Conservation (phyloP, 1,140 invertebrate species). For the Cherax destructor region DNA sequence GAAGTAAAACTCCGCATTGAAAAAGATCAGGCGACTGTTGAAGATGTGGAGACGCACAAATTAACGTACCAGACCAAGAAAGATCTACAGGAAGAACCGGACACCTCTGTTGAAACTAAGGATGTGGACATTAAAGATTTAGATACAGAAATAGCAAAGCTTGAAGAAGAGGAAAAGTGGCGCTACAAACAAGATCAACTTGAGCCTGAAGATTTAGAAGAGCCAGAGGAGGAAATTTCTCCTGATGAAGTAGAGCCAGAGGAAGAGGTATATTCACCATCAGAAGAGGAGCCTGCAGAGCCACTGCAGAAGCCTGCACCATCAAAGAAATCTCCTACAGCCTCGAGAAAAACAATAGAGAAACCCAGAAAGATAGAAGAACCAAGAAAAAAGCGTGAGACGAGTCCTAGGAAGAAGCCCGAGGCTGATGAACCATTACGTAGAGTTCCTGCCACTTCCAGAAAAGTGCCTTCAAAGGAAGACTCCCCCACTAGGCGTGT, state of each 20-base stretch:
- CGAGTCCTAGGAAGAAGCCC: constrained; percentile 41
- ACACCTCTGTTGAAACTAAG: neutral
- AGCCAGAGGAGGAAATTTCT: constrained; percentile 16
- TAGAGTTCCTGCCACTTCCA: constrained; percentile 6
- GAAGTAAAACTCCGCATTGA: constrained; percentile 47
- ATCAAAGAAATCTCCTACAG: constrained; percentile 12
- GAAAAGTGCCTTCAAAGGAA: constrained; percentile 13
- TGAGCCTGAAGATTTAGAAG: constrained; percentile 23
- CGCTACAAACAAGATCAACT: neutral
- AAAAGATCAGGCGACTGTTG: constrained; percentile 22
- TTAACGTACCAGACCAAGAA: constrained; percentile 24
- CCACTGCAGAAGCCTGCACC: constrained; percentile 5
- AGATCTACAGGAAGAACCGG: neutral
- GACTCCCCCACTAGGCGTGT: constrained; percentile 33
- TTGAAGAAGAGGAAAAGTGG: constrained; percentile 33
- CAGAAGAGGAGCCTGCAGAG: constrained; percentile 58
- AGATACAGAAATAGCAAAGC: constrained; percentile 39
- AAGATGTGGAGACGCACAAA: constrained; percentile 32
- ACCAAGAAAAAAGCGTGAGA: constrained; percentile 53
- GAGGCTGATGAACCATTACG: constrained; percentile 35
- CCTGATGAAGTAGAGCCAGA: constrained; percentile 30
- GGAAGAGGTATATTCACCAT: constrained; percentile 22
- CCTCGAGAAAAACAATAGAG: constrained; percentile 11
- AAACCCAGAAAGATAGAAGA: constrained; percentile 26
- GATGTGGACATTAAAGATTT: constrained; percentile 28